Conservation (phyloP, 2,797 vertebrate species). For the Pseudotriccus pelzelni region DNA sequence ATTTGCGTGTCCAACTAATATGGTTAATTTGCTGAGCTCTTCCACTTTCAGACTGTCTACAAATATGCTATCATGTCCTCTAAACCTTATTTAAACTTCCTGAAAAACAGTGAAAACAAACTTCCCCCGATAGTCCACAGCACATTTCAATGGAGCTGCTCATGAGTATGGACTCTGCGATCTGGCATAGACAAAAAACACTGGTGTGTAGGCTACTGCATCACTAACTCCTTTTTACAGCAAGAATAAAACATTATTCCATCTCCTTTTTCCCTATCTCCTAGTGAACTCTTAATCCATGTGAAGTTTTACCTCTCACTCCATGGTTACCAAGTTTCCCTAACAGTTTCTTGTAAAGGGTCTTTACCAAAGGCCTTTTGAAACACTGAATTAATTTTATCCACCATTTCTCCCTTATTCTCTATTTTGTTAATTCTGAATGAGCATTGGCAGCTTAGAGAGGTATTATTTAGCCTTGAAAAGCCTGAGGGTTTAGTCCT, state of each 20-base stretch:
- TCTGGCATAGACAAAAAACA: neutral
- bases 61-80: neutral
- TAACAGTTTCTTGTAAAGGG: neutral
- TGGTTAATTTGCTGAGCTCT: neutral
- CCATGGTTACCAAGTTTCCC: slow-evolving; percentile 48
- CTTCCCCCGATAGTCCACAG: neutral
- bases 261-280: slow-evolving; percentile 11
- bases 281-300: slow-evolving; percentile 13
- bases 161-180: neutral
- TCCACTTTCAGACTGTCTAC: neutral
- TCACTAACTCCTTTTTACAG: slow-evolving; percentile 1
- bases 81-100: slow-evolving; percentile 2
- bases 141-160: slow-evolving; percentile 8
- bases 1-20: neutral
- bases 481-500: neutral
- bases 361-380: slow-evolving; percentile 52
- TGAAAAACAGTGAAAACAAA: neutral
- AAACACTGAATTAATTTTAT: slow-evolving; percentile 58
- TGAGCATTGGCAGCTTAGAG: neutral
- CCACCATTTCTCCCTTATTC: slow-evolving; percentile 35
- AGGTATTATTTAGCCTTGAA: neutral
- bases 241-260: slow-evolving; percentile 4
- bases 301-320: slow-evolving; percentile 35
- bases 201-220: neutral
- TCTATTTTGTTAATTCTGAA: slow-evolving; percentile 32